Evolutionary conservation across 2,113 vertebrate genomes (phyloP), one percentile per base, ranked within the genome.

Genomic region (Ageneiosus marmoratus): DNA sequence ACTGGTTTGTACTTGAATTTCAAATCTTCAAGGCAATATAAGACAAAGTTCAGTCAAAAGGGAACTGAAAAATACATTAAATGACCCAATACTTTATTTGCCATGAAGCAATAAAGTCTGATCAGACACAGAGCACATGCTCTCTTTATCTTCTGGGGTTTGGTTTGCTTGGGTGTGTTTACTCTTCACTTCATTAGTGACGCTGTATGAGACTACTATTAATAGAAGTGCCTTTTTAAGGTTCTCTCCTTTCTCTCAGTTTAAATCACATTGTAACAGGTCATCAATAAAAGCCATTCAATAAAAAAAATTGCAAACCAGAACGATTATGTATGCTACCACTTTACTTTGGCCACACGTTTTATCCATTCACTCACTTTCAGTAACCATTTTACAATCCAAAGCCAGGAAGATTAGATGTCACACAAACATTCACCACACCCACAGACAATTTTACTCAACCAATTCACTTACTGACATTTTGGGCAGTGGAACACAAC

Each of bases 181-280:
- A 51, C 5, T 11, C 74, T 32, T 24, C 50, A 48, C 86, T 83
- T 90, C 87, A 90, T 84, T 22, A 84, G 83, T 89, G 88, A 88
- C 83, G 76, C 88, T 85, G 85, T 89, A 86, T 89, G 82, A 77
- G 88, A 91, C 86, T 90, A 92, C 91, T 91, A 92, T 93, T 85
- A 88, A 90, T 48, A 91, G 87, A 93, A 92, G 92, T 94, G 93
- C 91, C 91, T 94, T 93, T 90, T 85, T 79, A 87, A 89, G 82
- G 88, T 87, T 82, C 87, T 89, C 85, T 89, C 85, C 56, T 88
- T 92, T 91, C 75, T 83, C 84, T 87, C 74, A 0, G 75, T 79
- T 78, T 79, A 86, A 90, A 90, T 89, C 86, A 90, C 83, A 88
- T 89, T 92, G 90, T 81, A 86, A 70, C 92, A 86, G 84, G 50